phyloP scores from a whole-genome alignment of 53 echinoderm and acorn worm species.

The Henricia sp. region DNA sequence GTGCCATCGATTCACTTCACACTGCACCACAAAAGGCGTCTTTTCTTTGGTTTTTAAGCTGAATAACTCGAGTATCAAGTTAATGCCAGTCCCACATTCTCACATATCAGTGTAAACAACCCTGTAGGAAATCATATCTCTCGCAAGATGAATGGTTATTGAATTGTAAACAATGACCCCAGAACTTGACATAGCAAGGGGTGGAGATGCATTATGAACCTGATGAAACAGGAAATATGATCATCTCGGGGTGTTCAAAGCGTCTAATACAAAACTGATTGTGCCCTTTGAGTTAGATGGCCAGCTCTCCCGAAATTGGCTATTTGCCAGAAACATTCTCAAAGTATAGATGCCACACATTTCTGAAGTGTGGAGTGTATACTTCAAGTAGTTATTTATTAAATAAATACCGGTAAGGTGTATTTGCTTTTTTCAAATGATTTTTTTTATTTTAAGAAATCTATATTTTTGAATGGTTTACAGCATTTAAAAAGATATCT shows the following conservation, averaged over 20 bases:
- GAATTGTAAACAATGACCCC: conserved; percentile 39
- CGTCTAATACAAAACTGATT: not conserved
- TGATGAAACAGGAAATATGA: conserved; percentile 49
- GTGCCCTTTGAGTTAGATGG: no score
- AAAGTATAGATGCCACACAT: no score
- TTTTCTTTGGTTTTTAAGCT: not conserved
- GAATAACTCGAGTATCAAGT: conserved; percentile 26
- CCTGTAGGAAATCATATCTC: conserved; percentile 44
- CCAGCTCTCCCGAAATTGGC: not conserved
- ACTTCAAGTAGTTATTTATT: no score
- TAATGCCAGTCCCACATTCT: conserved; percentile 2
- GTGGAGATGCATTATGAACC: conserved; percentile 17
- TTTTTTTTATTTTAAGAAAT: not conserved
- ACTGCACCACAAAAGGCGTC: conserved; percentile 2
- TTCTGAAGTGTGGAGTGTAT: no score
- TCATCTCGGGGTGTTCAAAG: conserved; percentile 34
- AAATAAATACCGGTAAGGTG: no score
- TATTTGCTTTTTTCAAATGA: not conserved
- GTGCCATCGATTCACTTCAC: conserved; percentile 4
- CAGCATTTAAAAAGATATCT: not conserved
- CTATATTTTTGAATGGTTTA: not conserved
- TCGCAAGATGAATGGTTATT: conserved; percentile 12
- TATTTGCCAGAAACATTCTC: conserved; percentile 9
- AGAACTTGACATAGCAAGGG: not conserved
- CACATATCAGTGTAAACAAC: conserved; percentile 54